Evolutionary conservation across 2,113 vertebrate genomes (phyloP).

Genomic region (Saiga tatarica): DNA sequence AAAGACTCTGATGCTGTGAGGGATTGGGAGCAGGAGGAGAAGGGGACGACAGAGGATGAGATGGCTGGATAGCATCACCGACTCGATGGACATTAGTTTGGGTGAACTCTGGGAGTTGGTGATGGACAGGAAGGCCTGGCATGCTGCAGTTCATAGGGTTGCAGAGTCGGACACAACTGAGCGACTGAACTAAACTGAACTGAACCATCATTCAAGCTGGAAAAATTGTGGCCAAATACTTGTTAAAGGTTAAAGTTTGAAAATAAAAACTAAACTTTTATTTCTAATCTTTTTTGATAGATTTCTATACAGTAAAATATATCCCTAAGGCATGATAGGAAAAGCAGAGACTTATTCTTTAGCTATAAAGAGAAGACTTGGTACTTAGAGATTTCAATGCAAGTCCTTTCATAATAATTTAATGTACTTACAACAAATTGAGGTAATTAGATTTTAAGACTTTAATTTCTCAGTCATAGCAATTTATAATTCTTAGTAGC

Average conservation of each 20-base stretch:
- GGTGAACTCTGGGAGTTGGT: no score
- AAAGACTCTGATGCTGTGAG: no score
- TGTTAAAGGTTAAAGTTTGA: not conserved
- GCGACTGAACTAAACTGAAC: no score
- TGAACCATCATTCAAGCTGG: not conserved
- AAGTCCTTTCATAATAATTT: conserved; percentile 45
- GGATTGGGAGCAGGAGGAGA: no score
- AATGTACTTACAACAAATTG: conserved; percentile 48
- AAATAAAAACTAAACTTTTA: not conserved
- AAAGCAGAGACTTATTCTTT: not conserved
- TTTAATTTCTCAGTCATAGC: conserved; percentile 49
- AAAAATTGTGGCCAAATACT: not conserved
- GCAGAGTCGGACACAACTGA: no score
- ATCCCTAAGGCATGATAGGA: not conserved
- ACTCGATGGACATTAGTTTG: no score
- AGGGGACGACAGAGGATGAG: no score
- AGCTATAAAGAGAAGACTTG: not conserved
- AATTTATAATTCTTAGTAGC: conserved; percentile 64
- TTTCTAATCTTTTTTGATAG: not conserved
- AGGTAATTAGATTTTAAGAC: conserved; percentile 61
- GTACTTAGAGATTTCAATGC: conserved; percentile 16
- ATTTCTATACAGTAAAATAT: not conserved
- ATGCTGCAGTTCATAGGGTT: no score
- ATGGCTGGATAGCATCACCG: no score
- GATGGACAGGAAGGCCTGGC: no score